Evolutionary conservation across 2,113 vertebrate genomes (phyloP).

Genomic region (Spilogale gracilis): DNA sequence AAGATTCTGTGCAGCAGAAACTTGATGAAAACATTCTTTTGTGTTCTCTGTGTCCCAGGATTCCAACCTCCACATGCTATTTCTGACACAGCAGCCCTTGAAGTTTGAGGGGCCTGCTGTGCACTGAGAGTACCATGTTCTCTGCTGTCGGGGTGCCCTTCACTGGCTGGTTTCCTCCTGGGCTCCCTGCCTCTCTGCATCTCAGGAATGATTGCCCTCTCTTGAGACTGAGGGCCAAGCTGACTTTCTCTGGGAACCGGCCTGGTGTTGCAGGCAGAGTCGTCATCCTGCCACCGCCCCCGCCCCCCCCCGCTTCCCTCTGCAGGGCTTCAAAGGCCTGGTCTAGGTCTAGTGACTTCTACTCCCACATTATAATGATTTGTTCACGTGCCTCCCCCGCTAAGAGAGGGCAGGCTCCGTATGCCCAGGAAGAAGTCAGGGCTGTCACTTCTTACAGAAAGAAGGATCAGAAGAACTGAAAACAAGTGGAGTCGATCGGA

Average conservation of each 20-base stretch:
- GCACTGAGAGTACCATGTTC: fast-evolving
- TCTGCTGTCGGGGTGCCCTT: not conserved
- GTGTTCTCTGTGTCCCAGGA: not conserved
- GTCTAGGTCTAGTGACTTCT: not conserved
- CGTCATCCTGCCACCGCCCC: not conserved
- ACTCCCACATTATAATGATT: not conserved
- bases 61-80: not conserved
- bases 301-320: too few species aligned
- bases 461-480: not conserved
- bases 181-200: not conserved
- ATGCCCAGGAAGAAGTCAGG: not conserved
- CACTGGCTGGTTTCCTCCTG: too few species aligned
- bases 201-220: not conserved
- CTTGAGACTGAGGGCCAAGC: not conserved
- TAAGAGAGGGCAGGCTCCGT: not conserved
- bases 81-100: not conserved
- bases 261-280: not conserved
- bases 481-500: not conserved
- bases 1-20: not conserved
- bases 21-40: conserved; percentile 26
- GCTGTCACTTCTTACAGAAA: not conserved
- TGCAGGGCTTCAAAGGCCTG: not conserved
- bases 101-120: not conserved
- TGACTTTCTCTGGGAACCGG: not conserved
- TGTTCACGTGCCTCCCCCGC: not conserved